Percentiles rank a stretch among this genome's conserved stretches.
phyloP scores from a whole-genome alignment of 2,888 invertebrate genomes.

The Drosophila ezoana region DNA sequence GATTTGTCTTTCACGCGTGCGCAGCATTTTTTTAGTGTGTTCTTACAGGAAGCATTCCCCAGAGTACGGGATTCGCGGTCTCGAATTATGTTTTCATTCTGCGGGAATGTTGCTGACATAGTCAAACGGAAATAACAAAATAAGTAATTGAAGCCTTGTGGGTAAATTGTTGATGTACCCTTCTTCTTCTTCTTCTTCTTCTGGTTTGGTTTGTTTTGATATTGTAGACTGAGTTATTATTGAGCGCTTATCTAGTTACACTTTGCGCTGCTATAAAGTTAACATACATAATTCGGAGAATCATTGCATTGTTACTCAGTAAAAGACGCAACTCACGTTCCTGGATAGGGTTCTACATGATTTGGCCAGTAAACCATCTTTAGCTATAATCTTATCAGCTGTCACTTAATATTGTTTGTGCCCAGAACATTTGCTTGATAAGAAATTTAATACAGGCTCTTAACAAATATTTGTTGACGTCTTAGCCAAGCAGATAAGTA shows the following conservation, averaged over 20 bases:
- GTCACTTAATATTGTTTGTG: slow-evolving; percentile 15
- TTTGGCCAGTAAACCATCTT: slow-evolving; percentile 21
- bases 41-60: slow-evolving; percentile 37
- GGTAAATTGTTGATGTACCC: slow-evolving; percentile 48
- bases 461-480: slow-evolving; percentile 18
- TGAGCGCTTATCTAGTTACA: not conserved
- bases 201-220: slow-evolving; percentile 7
- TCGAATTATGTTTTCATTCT: slow-evolving; percentile 32
- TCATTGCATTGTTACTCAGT: slow-evolving; percentile 4
- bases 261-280: not conserved
- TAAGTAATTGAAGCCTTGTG: slow-evolving; percentile 63
- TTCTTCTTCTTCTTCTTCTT: too few relatives aligned
- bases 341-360: slow-evolving; percentile 3
- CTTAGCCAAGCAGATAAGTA: slow-evolving; percentile 15
- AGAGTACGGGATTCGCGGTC: slow-evolving; percentile 14
- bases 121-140: slow-evolving; percentile 53
- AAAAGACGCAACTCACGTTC: not conserved
- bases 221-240: not conserved
- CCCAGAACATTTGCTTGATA: slow-evolving; percentile 12
- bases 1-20: slow-evolving; percentile 42
- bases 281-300: not conserved
- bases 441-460: slow-evolving; percentile 16
- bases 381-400: slow-evolving; percentile 38
- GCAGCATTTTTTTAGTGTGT: slow-evolving; percentile 43
- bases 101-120: slow-evolving; percentile 44